Evolutionary conservation across 2,797 vertebrate genomes (phyloP), one percentile per base, ranked within the genome.

Genomic region (Spea hammondii): DNA sequence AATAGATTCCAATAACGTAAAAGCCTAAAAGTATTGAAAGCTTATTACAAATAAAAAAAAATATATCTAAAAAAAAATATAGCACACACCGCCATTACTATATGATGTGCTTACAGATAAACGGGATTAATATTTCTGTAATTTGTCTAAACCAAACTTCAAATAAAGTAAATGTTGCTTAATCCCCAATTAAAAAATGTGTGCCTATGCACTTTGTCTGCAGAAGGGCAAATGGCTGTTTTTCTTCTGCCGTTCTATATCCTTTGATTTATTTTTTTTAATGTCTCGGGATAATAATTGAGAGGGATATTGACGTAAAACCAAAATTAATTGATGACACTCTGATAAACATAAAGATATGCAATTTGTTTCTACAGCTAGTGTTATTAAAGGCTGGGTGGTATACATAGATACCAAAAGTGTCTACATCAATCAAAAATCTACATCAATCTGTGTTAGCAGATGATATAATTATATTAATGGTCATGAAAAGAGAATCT

Each of bases 351-450:
- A 11, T 67, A 32, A 76, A 65, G 17, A 53, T 59, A 17, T 59
- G 47, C 73, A 80, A 57, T 76, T 72, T 66, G 68, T 70, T 55
- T 32, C 53, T 73, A 62, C 72, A 70, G 72, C 65, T 79, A 32
- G 51, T 76, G 49, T 65, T 75, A 74, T 70, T 50, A 70, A 14
- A 70, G 66, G 12, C 65, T 32, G 32, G 32, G 32, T 32, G 32
- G 32, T 32, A 32, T 32, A 32, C 32, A 32, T 3, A 32, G 32
- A 32, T 32, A 32, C 32, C 32, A 32, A 32, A 32, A 32, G 32
- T 2, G 32, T 32, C 32, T 32, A 32, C 32, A 32, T 32, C 32
- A 32, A 32, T 32, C 32, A 32, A 32, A 32, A 32, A 32, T 3
- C 32, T 32, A 3, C 32, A 32, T 32, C 32, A 32, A 32, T 32